Evolutionary conservation across 35 echinoderm and acorn worm genomes (phyloP), one percentile per base, ranked within the genome.

Genomic region (Chiridota heheva): DNA sequence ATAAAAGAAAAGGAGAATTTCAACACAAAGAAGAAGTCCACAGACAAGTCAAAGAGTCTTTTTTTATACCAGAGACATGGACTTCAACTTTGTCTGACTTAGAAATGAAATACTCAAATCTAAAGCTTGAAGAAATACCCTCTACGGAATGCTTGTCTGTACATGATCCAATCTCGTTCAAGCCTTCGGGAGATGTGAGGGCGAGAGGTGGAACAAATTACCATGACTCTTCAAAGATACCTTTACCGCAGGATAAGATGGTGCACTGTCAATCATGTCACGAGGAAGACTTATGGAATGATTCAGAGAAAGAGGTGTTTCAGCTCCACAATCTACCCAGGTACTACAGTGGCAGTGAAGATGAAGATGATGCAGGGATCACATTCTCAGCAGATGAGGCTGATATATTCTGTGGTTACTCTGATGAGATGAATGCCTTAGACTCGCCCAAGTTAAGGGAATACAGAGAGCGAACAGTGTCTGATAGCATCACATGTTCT

Each of bases 361-460:
- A 81, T 28, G 64, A 71, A 24, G 69, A 61, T 45, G 90, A 93
- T 53, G 46, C 75, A n/a, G 90, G 90, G 27, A 93, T 93, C 37
- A 44, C 78, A 15, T 93, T 93, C 70, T 77, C 77, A 40, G 90
- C 90, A 16, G 61, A 82, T 0, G 5, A 18, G n/a, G 31, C 35
- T 35, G 45, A 55, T 53, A n/a, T 55, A 18, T 37, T 76, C 42
- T 40, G 31, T 39, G 49, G 32, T 27, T 56, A 65, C 45, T 75
- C 68, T 40, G 38, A 76, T 18, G 86, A 88, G 25, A 58, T 78
- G 57, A 61, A 86, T 63, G 37, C 65, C n/a, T 25, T 63, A 31
- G 25, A 38, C 30, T 61, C 32, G 16, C 34, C 34, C 26, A n/a
- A n/a, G n/a, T n/a, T n/a, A n/a, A n/a, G 56, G 45, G 73, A 78